Evolutionary conservation across 2,888 invertebrate species (phyloP), one percentile per base, ranked within the genome.

Genomic region (Chrysodeixis includens): DNA sequence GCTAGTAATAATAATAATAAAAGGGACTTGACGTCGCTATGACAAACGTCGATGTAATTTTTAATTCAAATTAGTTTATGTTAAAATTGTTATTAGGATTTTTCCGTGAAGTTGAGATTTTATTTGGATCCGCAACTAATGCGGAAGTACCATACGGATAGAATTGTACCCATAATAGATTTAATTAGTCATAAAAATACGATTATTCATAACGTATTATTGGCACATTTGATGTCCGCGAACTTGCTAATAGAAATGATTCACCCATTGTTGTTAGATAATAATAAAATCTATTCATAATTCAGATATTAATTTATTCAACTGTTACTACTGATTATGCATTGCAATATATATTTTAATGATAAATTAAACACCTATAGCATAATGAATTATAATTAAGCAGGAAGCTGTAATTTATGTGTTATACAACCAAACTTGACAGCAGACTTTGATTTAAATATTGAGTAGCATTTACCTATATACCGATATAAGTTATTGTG

Each of bases 131-230:
- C 26, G 26, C 26, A 26, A 26, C 2, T 6, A 6, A 26, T 26
- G n/a, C n/a, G n/a, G n/a, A n/a, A n/a, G n/a, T n/a, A n/a, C n/a
- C n/a, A n/a, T n/a, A n/a, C 26, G 26, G 26, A 26, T 4, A 26
- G 26, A 4, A 26, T 26, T 4, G 26, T 26, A 26, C 26, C 26
- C 26, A 30, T 22, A 56, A 51, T 57, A 66, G 55, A 71, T 52
- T 32, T 49, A 53, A n/a, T 44, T 53, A 44, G 56, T 59, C 51
- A 30, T 59, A 56, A 56, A 55, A 75, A 71, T 49, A 10, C 20
- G 46, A 20, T 49, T 49, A 65, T 58, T 73, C 55, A 61, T 16
- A 46, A 20, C 26, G 56, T 46, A 63, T 66, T 71, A 66, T 76
- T 76, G 73, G 76, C 76, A 62, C 32, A n/a, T 59, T 49, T 9